Percentiles rank a stretch among this genome's conserved stretches.
phyloP scores from a whole-genome alignment of 92 coral and sea anemone genomes.

The Porites lobata region DNA sequence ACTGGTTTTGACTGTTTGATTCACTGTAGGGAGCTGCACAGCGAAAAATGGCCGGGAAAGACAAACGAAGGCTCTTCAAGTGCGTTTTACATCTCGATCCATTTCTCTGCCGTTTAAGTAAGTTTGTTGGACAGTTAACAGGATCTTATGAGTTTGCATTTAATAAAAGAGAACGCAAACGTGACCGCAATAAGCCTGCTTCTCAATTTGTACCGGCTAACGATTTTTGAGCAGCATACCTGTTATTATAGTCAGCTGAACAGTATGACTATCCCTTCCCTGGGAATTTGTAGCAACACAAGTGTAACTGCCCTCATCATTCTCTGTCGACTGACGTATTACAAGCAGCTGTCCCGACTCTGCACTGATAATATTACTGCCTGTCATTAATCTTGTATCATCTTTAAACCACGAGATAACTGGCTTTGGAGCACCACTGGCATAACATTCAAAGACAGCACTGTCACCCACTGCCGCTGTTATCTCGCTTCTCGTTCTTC shows the following conservation, averaged over 20 bases:
- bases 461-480: slow-evolving; percentile 70
- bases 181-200: too few species aligned
- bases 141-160: too few species aligned
- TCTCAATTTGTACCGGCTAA: too few species aligned
- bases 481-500: slow-evolving; percentile 59
- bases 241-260: slow-evolving; percentile 57
- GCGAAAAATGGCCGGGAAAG: too few species aligned
- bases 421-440: slow-evolving; percentile 80
- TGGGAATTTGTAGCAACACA: slow-evolving; percentile 81
- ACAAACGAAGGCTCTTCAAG: too few species aligned
- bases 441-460: slow-evolving; percentile 79
- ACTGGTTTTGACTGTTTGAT: too few species aligned
- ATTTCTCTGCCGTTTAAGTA: too few species aligned
- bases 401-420: slow-evolving; percentile 75
- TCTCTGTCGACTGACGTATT: slow-evolving; percentile 57
- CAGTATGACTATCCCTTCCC: slow-evolving; percentile 65
- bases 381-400: slow-evolving; percentile 15
- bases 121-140: too few species aligned
- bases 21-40: too few species aligned
- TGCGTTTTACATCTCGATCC: too few species aligned
- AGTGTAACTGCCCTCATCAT: slow-evolving; percentile 73
- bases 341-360: slow-evolving; percentile 77
- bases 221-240: slow-evolving; percentile 50
- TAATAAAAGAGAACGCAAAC: neutral
- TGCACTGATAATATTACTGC: slow-evolving; percentile 67